Evolutionary conservation across 2,888 invertebrate genomes (phyloP).

Genomic region (Amblyjoppa fuscipennis): DNA sequence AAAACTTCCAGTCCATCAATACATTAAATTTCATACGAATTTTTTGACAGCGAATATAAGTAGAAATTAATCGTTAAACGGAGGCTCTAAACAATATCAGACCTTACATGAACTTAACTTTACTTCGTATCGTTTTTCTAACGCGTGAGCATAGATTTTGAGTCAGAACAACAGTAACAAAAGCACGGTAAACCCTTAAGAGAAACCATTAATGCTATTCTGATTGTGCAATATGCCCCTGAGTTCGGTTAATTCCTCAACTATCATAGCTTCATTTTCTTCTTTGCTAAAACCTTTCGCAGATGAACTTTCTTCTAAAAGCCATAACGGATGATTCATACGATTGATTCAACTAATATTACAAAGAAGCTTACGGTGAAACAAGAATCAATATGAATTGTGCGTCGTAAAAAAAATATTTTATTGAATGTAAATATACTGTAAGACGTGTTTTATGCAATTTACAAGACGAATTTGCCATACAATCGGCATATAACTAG

Average conservation of each 20-base stretch:
- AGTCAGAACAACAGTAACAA: too few relatives aligned
- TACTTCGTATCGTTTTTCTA: too few relatives aligned
- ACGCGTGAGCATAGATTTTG: too few relatives aligned
- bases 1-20: too few relatives aligned
- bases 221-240: too few relatives aligned
- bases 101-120: too few relatives aligned
- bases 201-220: too few relatives aligned
- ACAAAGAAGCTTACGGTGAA: neutral
- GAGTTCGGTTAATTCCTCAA: neutral
- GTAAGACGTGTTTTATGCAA: neutral
- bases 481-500: neutral
- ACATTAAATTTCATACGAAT: too few relatives aligned
- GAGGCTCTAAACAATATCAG: too few relatives aligned
- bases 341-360: neutral
- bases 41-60: too few relatives aligned
- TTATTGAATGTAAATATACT: neutral
- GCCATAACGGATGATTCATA: neutral
- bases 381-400: neutral
- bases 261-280: neutral
- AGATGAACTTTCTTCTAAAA: neutral
- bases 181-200: too few relatives aligned
- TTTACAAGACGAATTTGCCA: constrained; percentile 4
- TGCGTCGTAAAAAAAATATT: neutral
- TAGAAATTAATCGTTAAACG: too few relatives aligned
- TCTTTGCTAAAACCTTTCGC: neutral